A percentile compares a stretch with the other conserved stretches of the same genome.
Conservation (phyloP, 2,113 vertebrate genomes). For the Protomyctophum bolini region DNA sequence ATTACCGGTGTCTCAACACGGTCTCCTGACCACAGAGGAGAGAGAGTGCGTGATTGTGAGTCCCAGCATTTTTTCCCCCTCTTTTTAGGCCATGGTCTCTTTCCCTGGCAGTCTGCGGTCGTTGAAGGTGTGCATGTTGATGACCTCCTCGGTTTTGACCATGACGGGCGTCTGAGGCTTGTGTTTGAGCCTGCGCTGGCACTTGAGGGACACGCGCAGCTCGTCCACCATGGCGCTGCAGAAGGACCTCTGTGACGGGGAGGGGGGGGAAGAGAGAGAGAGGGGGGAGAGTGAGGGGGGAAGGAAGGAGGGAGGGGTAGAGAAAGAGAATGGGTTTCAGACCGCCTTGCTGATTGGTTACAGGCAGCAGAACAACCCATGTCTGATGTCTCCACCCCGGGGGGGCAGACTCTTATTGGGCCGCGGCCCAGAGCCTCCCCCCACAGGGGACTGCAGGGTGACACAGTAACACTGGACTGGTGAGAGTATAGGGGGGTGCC, state of each 20-base stretch:
- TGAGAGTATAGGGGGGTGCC: too few relatives aligned
- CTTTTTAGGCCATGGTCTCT: slow-evolving; percentile 96
- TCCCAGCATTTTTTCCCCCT: too few relatives aligned
- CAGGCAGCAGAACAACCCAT: slow-evolving; percentile 32
- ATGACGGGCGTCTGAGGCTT: slow-evolving; percentile 94
- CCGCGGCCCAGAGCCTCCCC: background rate
- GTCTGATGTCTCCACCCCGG: slow-evolving; percentile 8
- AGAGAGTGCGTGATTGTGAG: slow-evolving; percentile 17
- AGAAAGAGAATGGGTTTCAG: slow-evolving; percentile 15
- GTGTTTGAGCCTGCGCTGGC: slow-evolving; percentile 96
- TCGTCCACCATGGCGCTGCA: slow-evolving; percentile 98
- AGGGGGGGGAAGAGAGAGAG: slow-evolving; percentile 8
- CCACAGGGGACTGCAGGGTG: background rate
- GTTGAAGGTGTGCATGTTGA: slow-evolving; percentile 99
- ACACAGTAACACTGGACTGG: too few relatives aligned
- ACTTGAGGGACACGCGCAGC: slow-evolving; percentile 95
- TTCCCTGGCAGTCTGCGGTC: slow-evolving; percentile 99
- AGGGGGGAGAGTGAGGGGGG: slow-evolving; percentile 6
- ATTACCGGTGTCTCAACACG: slow-evolving; percentile 55
- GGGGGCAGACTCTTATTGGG: slow-evolving; percentile 22
- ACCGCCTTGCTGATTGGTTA: background rate
- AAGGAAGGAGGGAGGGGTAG: slow-evolving; percentile 1
- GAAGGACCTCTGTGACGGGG: slow-evolving; percentile 89
- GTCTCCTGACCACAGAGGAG: slow-evolving; percentile 43
- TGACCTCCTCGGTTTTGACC: slow-evolving; percentile 98